These are phyloP conservation scores for Acronicta alni DNA, from an alignment of 2,888 invertebrate genomes.

Conservation along the genomic window DNA sequence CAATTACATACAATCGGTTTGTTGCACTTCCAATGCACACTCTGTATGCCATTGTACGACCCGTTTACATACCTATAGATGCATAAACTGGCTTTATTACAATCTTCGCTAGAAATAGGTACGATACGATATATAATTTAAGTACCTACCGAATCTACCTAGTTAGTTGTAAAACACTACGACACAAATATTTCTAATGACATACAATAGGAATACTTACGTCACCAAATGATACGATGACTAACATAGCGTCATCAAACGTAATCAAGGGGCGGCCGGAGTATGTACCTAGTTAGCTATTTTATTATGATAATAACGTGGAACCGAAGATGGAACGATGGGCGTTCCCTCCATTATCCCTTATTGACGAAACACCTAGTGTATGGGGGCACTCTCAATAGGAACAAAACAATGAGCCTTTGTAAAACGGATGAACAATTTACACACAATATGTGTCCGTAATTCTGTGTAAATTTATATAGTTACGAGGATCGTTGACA, in stretches of 20 bases:
- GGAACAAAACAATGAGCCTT: slow-evolving; percentile 50
- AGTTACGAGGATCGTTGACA: slow-evolving; percentile 28
- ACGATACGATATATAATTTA: neutral
- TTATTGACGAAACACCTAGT: slow-evolving; percentile 44
- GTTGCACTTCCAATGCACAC: slow-evolving; percentile 43
- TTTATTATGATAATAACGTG: slow-evolving; percentile 54
- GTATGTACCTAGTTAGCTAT: slow-evolving; percentile 27
- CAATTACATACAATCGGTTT: slow-evolving; percentile 47
- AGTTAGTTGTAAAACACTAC: slow-evolving; percentile 2
- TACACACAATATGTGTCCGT: slow-evolving; percentile 58
- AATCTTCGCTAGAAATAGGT: neutral
- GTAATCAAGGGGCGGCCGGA: slow-evolving; percentile 44
- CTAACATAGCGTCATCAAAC: slow-evolving; percentile 39
- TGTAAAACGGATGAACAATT: slow-evolving; percentile 51
- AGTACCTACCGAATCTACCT: neutral
- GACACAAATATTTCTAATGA: slow-evolving; percentile 20
- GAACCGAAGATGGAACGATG: slow-evolving; percentile 41
- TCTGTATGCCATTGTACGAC: slow-evolving; percentile 32
- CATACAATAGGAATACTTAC: slow-evolving; percentile 17
- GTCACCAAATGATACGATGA: slow-evolving; percentile 29
- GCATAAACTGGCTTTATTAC: slow-evolving; percentile 22
- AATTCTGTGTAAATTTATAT: slow-evolving; percentile 45
- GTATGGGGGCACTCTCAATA: slow-evolving; percentile 28
- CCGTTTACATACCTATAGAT: slow-evolving; percentile 14
- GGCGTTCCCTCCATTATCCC: slow-evolving; percentile 49